Conservation (phyloP, 1,140 invertebrate species). For the Saccostrea echinata region DNA sequence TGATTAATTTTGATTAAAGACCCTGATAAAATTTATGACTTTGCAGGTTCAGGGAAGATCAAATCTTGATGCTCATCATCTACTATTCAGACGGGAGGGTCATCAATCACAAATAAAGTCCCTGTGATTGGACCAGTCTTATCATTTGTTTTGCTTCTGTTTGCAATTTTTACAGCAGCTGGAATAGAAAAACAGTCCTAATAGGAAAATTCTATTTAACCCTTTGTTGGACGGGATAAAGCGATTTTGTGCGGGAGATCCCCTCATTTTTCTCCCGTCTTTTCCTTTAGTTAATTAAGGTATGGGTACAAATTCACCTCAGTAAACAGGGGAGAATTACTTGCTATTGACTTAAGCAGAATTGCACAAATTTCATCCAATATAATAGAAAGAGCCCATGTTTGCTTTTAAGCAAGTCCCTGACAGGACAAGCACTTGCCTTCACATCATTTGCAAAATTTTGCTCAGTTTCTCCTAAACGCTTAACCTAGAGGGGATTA, state of each 20-base stretch:
- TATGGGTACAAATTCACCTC: constrained; percentile 67
- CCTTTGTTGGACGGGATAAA: constrained; percentile 48
- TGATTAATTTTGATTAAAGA: constrained; percentile 41
- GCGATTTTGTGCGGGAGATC: constrained; percentile 35
- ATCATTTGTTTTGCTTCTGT: constrained; percentile 39
- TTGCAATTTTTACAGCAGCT: constrained; percentile 45
- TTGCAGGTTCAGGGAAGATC: constrained; percentile 42
- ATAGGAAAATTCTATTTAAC: constrained; percentile 37
- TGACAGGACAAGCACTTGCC: constrained; percentile 64
- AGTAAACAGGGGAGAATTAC: constrained; percentile 70
- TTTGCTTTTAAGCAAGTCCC: constrained; percentile 60
- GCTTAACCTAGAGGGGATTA: constrained; percentile 52
- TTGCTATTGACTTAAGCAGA: constrained; percentile 67
- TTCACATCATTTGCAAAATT: constrained; percentile 64
- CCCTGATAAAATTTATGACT: constrained; percentile 41
- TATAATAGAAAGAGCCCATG: constrained; percentile 71
- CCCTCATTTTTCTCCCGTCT: constrained; percentile 42
- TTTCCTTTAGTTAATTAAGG: constrained; percentile 65
- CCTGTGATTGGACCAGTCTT: constrained; percentile 36
- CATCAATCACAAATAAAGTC: constrained; percentile 46
- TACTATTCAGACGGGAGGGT: constrained; percentile 30
- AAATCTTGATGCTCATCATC: constrained; percentile 44
- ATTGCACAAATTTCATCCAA: constrained; percentile 75
- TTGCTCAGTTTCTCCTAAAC: constrained; percentile 53
- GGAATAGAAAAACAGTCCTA: constrained; percentile 47